phyloP scores from a whole-genome alignment of 2,797 vertebrate species.

The Ambastaia sidthimunki region DNA sequence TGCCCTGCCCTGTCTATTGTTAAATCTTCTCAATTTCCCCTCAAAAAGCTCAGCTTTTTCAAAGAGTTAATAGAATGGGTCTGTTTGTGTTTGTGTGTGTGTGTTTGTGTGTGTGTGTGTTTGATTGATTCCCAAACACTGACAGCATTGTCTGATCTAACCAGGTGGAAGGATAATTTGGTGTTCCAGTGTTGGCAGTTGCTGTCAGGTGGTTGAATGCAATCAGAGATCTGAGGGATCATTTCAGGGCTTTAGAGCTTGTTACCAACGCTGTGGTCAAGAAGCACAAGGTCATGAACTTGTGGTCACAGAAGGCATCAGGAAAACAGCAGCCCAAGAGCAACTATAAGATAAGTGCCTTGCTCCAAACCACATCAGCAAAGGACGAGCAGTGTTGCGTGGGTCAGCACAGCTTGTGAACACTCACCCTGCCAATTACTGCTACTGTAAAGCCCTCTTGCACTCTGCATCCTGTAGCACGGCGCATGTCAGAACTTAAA shows the following conservation, averaged over 20 bases:
- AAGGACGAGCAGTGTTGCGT: neutral
- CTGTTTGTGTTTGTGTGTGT: neutral
- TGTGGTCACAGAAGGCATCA: neutral
- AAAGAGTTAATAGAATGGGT: neutral
- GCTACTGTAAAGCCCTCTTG: neutral
- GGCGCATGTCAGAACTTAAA: neutral
- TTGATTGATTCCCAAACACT: neutral
- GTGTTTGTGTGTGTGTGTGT: neutral
- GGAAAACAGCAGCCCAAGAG: neutral
- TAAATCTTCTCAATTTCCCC: neutral
- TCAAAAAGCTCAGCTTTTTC: neutral
- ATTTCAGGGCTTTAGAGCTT: neutral
- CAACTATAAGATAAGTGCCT: conserved; percentile 16
- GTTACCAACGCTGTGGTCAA: conserved; percentile 3
- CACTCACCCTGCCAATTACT: conserved; percentile 10
- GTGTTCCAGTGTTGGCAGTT: neutral
- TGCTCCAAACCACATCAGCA: conserved; percentile 23
- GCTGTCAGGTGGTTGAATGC: neutral
- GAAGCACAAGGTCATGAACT: conserved; percentile 1
- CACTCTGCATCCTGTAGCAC: neutral
- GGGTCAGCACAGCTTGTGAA: conserved; percentile 26
- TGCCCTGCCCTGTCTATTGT: neutral
- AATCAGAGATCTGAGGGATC: conserved; percentile 12
- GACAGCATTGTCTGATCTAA: neutral
- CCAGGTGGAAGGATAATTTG: conserved; percentile 11